A percentile compares a stretch with the other conserved stretches of the same genome.
Conservation (phyloP, 2,113 vertebrate genomes). For the Acrocephalus kingi region DNA sequence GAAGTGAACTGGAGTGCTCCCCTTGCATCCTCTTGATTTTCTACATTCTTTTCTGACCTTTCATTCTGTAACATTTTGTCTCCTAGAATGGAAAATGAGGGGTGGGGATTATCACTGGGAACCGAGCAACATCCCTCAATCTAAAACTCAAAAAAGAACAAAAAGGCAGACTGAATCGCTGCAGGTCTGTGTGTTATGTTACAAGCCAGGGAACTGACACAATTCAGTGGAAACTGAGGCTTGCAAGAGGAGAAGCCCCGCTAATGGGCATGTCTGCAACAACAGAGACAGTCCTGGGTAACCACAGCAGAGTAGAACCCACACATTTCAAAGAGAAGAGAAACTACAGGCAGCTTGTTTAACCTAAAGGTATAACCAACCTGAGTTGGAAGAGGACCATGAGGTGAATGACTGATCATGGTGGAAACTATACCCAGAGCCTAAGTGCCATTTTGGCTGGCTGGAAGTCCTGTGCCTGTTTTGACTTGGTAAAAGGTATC, state of each 20-base stretch:
- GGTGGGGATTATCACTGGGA: constrained; percentile 68
- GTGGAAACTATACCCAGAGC: constrained; percentile 13
- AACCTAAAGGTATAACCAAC: constrained; percentile 15
- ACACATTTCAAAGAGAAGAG: constrained; percentile 41
- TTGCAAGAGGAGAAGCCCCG: background rate
- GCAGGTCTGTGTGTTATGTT: background rate
- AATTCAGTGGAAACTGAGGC: background rate
- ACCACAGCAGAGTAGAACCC: constrained; percentile 39
- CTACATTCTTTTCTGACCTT: constrained; percentile 73
- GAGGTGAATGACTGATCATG: background rate
- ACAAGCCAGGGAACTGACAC: constrained; percentile 18
- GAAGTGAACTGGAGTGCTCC: constrained; percentile 75
- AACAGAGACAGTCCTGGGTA: constrained; percentile 51
- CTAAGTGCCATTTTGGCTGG: background rate
- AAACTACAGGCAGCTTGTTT: constrained; percentile 50
- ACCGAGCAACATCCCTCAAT: constrained; percentile 20
- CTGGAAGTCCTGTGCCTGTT: constrained; percentile 57
- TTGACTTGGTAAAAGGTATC: constrained; percentile 76
- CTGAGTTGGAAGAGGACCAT: constrained; percentile 5
- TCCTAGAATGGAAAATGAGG: constrained; percentile 81
- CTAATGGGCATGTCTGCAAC: constrained; percentile 27
- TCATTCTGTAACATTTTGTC: constrained; percentile 75
- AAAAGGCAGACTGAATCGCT: constrained; percentile 28
- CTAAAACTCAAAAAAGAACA: constrained; percentile 49
- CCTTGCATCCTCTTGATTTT: constrained; percentile 76